A percentile compares a stretch with the other conserved stretches of the same genome.
These are phyloP conservation scores for Myrmecobius fasciatus DNA, from an alignment of 2,113 vertebrate genomes.

Conservation along the genomic window DNA sequence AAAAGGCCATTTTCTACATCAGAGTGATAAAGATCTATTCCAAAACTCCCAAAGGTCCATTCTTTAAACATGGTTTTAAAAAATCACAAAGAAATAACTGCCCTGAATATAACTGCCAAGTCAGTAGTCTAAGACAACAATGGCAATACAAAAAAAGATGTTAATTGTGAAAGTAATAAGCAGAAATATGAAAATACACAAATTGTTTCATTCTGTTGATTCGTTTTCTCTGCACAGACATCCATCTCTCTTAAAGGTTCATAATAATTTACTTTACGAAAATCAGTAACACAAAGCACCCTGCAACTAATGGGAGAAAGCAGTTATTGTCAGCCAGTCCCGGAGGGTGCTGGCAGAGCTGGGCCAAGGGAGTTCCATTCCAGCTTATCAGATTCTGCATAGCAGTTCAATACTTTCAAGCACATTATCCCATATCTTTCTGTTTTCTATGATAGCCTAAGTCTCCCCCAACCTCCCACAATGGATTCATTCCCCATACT, in stretches of 20 bases:
- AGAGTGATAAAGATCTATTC: background rate
- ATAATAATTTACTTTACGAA: constrained; percentile 18
- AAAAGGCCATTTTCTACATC: background rate
- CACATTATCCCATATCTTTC: constrained; percentile 3
- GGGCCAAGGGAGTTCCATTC: background rate
- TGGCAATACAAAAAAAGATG: constrained; percentile 1
- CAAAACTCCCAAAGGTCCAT: background rate
- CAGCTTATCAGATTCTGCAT: constrained; percentile 5
- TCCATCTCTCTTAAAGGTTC: constrained; percentile 18
- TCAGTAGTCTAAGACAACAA: constrained; percentile 16
- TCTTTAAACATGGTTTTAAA: background rate
- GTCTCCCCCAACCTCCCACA: background rate
- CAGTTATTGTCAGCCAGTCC: background rate
- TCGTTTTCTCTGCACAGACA: constrained; percentile 27
- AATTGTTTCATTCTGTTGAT: constrained; percentile 6
- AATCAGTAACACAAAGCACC: constrained; percentile 3
- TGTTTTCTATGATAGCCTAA: background rate
- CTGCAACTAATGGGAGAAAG: background rate
- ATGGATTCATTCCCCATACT: background rate
- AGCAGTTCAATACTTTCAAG: constrained; percentile 4
- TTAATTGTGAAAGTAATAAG: background rate
- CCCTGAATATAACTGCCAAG: background rate
- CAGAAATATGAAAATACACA: background rate
- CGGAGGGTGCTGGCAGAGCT: background rate
- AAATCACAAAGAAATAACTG: background rate